These are phyloP conservation scores for Adoxophyes honmai DNA, from an alignment of 1,140 invertebrate species.

Conservation along the genomic window DNA sequence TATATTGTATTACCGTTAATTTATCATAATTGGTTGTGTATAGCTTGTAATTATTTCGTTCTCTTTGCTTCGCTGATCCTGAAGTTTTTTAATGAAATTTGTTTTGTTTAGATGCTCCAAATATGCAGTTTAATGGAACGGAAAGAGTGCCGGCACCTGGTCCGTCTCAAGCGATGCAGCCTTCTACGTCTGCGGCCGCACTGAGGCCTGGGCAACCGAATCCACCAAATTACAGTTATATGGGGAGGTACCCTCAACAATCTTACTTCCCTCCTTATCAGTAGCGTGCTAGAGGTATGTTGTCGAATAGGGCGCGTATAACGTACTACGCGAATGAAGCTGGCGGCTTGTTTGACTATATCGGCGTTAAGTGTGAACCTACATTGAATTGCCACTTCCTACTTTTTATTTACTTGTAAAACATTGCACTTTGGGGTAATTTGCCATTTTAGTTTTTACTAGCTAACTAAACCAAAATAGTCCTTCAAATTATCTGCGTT, in stretches of 20 bases:
- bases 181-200: neutral
- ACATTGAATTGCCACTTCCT: too few relatives aligned
- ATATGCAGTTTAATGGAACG: conserved; percentile 1
- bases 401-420: too few relatives aligned
- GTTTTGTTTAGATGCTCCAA: neutral
- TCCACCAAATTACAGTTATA: conserved; percentile 1
- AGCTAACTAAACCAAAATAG: too few relatives aligned
- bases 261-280: conserved; percentile 10
- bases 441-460: too few relatives aligned
- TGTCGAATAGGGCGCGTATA: neutral
- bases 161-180: neutral
- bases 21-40: too few relatives aligned
- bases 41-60: too few relatives aligned
- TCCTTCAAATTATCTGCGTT: too few relatives aligned
- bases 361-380: too few relatives aligned
- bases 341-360: neutral
- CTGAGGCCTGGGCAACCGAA: neutral
- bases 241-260: neutral
- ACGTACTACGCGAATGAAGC: neutral
- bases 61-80: too few relatives aligned
- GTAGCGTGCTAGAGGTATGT: conserved; percentile 11
- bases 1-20: too few relatives aligned
- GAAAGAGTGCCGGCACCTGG: neutral
- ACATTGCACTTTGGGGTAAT: too few relatives aligned
- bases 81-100: too few relatives aligned